Conservation (phyloP, 2,113 vertebrate genomes). For the Periophthalmus modestus region DNA sequence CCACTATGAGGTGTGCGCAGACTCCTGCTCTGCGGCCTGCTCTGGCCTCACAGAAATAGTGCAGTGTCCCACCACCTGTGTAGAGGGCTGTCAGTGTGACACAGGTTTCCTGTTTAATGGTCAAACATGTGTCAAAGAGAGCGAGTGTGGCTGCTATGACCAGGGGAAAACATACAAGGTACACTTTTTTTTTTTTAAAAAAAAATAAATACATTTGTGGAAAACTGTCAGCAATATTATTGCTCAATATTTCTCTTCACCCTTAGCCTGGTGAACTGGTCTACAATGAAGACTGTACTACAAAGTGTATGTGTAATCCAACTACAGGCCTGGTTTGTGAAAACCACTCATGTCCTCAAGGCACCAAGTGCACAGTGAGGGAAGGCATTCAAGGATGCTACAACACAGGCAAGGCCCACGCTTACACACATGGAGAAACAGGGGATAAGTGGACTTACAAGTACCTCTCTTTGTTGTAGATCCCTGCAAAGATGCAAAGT, state of each 20-base stretch:
- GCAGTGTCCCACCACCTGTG: slow-evolving; percentile 61
- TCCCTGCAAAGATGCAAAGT: slow-evolving; percentile 74
- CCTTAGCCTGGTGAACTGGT: slow-evolving; percentile 71
- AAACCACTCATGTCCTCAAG: slow-evolving; percentile 63
- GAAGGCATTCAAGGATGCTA: slow-evolving; percentile 73
- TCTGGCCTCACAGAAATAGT: slow-evolving; percentile 45
- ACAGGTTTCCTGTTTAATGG: slow-evolving; percentile 69
- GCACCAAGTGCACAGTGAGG: slow-evolving; percentile 72
- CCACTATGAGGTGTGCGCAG: slow-evolving; percentile 77
- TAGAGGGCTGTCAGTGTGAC: slow-evolving; percentile 83
- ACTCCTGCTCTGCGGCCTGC: slow-evolving; percentile 73
- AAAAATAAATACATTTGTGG: neutral
- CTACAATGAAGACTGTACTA: slow-evolving; percentile 66
- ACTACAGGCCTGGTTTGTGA: slow-evolving; percentile 69
- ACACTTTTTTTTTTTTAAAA: neutral
- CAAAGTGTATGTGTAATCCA: slow-evolving; percentile 73
- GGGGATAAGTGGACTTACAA: neutral
- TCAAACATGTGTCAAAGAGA: slow-evolving; percentile 64
- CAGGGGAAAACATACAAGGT: slow-evolving; percentile 78
- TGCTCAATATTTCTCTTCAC: slow-evolving; percentile 12
- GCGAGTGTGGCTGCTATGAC: slow-evolving; percentile 79
- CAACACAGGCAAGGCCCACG: slow-evolving; percentile 71
- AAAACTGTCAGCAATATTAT: neutral
- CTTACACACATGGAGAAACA: neutral
- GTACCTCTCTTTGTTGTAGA: slow-evolving; percentile 64